Evolutionary conservation across 2,113 vertebrate species (phyloP).

Genomic region (Numenius arquata): DNA sequence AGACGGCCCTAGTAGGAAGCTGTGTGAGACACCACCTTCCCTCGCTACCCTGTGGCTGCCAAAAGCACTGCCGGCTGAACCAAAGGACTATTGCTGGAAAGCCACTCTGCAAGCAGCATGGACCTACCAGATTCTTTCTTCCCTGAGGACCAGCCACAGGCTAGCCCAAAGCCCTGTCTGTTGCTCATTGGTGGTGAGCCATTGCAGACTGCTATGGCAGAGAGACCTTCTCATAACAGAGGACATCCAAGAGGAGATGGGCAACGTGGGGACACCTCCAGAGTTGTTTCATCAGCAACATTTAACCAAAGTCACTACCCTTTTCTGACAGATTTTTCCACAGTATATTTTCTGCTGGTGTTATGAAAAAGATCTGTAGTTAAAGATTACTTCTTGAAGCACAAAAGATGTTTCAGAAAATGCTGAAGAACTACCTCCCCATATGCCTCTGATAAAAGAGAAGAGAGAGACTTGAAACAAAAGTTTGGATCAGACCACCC

Average conservation of each 20-base stretch:
- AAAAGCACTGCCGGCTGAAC: not conserved
- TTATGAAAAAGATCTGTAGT: not conserved
- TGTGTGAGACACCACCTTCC: not conserved
- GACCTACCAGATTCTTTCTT: not conserved
- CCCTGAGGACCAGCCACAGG: not conserved
- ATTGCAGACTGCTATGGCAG: not conserved
- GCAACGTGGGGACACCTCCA: rapidly evolving
- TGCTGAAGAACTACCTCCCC: not conserved
- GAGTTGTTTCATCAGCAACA: not conserved
- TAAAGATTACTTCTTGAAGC: not conserved
- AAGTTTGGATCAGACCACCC: constrained; percentile 1
- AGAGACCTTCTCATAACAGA: not conserved
- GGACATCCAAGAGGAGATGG: not conserved
- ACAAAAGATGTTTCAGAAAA: not conserved
- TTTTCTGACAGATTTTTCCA: not conserved
- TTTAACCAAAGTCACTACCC: not conserved
- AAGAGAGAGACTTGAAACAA: not conserved
- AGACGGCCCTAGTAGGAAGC: not conserved
- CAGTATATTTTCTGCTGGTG: not conserved
- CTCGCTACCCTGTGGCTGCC: rapidly evolving
- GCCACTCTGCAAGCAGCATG: not conserved
- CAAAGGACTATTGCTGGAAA: not conserved
- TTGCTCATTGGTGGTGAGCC: rapidly evolving
- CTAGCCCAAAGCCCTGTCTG: not conserved
- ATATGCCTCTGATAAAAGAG: not conserved